A percentile compares a stretch with the other conserved stretches of the same genome.
phyloP scores from a whole-genome alignment of 2,113 vertebrate species.

The Mirza zaza region DNA sequence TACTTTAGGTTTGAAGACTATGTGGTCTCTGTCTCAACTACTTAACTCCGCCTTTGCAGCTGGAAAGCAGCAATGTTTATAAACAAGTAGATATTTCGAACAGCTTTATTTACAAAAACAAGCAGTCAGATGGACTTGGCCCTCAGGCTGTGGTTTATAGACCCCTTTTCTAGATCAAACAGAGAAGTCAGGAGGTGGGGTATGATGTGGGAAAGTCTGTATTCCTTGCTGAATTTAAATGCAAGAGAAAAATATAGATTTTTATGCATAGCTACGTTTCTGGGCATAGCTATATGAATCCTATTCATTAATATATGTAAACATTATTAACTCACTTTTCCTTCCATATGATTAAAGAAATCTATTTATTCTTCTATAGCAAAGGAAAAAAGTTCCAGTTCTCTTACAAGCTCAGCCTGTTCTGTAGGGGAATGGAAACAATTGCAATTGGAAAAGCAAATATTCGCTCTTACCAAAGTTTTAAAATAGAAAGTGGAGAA shows the following conservation, averaged over 20 bases:
- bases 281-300: neutral
- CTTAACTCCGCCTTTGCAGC: neutral
- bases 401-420: slow-evolving; percentile 14
- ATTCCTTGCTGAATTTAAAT: slow-evolving; percentile 27
- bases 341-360: neutral
- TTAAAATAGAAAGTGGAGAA: slow-evolving; percentile 73
- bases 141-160: neutral
- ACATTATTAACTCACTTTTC: neutral
- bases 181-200: neutral
- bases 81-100: neutral
- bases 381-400: slow-evolving; percentile 30
- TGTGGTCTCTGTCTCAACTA: neutral
- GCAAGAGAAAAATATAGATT: neutral
- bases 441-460: slow-evolving; percentile 65
- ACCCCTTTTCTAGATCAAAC: neutral
- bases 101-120: neutral
- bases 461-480: slow-evolving; percentile 67
- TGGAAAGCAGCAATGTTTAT: neutral
- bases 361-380: slow-evolving; percentile 24
- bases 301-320: neutral
- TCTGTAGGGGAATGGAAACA: slow-evolving; percentile 32
- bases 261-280: neutral
- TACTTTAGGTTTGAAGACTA: neutral
- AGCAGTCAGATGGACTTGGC: neutral
- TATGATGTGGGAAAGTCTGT: neutral